phyloP scores from a whole-genome alignment of 1,140 invertebrate species.

The Musca vetustissima region DNA sequence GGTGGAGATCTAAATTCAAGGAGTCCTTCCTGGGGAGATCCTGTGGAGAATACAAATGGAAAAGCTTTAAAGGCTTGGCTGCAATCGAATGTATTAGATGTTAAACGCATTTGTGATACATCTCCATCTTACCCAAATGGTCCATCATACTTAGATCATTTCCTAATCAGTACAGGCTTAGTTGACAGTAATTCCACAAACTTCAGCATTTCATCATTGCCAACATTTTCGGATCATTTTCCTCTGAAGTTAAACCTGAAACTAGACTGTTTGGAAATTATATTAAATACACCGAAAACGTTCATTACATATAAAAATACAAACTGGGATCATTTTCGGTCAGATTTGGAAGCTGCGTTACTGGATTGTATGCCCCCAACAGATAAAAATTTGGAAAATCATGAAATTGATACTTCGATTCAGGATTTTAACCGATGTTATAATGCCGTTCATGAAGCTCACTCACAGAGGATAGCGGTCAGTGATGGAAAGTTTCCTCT shows the following conservation, averaged over 20 bases:
- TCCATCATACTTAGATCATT: not conserved
- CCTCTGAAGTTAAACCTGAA: not conserved
- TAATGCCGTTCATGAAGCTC: too few species aligned
- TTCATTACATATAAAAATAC: not conserved
- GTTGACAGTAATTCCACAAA: not conserved
- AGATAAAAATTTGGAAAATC: too few species aligned
- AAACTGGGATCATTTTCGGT: conserved; percentile 3
- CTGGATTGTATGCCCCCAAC: too few species aligned
- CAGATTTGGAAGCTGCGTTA: not conserved
- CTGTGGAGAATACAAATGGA: not conserved
- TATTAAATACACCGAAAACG: conserved; percentile 1
- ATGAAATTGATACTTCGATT: too few species aligned
- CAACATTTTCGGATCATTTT: conserved; percentile 11
- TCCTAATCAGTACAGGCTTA: not conserved
- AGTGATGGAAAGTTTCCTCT: too few species aligned
- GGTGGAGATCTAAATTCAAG: conserved; percentile 2
- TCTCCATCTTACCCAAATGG: conserved; percentile 11
- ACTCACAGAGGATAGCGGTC: too few species aligned
- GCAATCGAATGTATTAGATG: not conserved
- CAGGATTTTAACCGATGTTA: too few species aligned
- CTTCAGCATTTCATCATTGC: not conserved
- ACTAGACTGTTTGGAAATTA: not conserved
- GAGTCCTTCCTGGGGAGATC: not conserved
- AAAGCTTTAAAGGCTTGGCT: not conserved
- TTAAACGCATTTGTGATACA: not conserved